phyloP scores from a whole-genome alignment of 2,797 vertebrate species.

The Harpagifer antarcticus region DNA sequence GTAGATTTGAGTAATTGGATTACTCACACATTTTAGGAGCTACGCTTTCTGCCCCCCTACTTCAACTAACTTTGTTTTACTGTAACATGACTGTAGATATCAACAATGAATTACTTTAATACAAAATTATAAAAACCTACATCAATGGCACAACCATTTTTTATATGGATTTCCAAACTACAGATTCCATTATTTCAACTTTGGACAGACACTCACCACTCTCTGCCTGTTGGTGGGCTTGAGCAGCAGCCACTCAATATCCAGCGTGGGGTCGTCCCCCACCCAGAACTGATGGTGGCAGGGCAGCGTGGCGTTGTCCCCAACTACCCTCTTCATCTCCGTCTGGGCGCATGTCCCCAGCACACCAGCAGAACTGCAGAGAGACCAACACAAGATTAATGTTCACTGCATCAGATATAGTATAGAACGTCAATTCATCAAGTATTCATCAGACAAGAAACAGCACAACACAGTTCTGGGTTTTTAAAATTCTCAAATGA shows the following conservation, averaged over 20 bases:
- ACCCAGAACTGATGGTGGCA: slow-evolving; percentile 92
- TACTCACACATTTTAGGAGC: too few relatives aligned
- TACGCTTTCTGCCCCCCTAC: too few relatives aligned
- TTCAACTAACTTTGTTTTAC: too few relatives aligned
- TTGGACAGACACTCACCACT: slow-evolving; percentile 83
- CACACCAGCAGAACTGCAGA: slow-evolving; percentile 68
- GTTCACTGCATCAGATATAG: neutral
- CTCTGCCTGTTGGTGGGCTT: slow-evolving; percentile 87
- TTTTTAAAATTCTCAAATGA: neutral
- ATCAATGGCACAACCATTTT: too few relatives aligned
- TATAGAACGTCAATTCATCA: neutral
- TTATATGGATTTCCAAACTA: too few relatives aligned
- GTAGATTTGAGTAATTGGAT: too few relatives aligned
- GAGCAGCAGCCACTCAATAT: slow-evolving; percentile 94
- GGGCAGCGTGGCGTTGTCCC: slow-evolving; percentile 92
- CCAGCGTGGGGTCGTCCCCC: slow-evolving; percentile 88
- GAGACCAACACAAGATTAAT: slow-evolving; percentile 9
- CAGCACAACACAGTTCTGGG: neutral
- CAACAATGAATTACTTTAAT: too few relatives aligned
- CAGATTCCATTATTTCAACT: too few relatives aligned
- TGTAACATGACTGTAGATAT: too few relatives aligned
- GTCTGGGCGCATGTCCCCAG: slow-evolving; percentile 83
- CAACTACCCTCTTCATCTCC: slow-evolving; percentile 91
- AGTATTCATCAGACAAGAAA: neutral
- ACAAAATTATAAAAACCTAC: too few relatives aligned